phyloP scores from a whole-genome alignment of 2,888 invertebrate species.

The Nesidiocoris tenuis region DNA sequence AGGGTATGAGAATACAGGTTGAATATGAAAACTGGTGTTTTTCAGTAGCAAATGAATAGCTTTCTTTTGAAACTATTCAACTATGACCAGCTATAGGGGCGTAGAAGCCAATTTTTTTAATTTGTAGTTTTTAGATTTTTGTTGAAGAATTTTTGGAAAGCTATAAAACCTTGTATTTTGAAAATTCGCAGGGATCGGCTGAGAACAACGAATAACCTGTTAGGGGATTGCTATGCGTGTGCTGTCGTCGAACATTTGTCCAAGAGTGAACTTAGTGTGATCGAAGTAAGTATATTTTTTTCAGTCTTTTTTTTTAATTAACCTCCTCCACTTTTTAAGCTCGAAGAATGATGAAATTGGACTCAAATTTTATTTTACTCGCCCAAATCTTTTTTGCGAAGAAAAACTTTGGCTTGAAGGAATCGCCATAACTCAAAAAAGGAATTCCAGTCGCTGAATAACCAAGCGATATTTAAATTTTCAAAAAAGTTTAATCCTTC shows the following conservation, averaged over 20 bases:
- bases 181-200: constrained; percentile 79
- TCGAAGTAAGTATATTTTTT: constrained; percentile 29
- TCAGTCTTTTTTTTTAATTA: neutral
- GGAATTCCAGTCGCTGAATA: neutral
- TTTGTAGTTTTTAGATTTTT: too few species aligned
- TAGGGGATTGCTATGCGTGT: constrained; percentile 84
- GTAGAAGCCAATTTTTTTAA: too few species aligned
- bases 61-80: too few species aligned
- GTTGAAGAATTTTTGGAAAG: too few species aligned
- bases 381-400: neutral
- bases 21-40: too few species aligned
- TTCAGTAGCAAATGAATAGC: too few species aligned
- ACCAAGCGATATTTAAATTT: neutral
- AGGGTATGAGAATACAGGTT: too few species aligned
- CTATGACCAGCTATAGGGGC: too few species aligned
- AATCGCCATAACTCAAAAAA: neutral
- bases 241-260: constrained; percentile 82
- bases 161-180: too few species aligned
- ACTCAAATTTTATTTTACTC: neutral
- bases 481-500: neutral
- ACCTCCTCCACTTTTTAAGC: neutral
- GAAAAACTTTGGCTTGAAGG: neutral
- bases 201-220: constrained; percentile 82
- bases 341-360: neutral
- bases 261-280: constrained; percentile 67